A percentile compares a stretch with the other conserved stretches of the same genome.
These are phyloP conservation scores for Hippoglossus hippoglossus DNA, from an alignment of 2,797 vertebrate species.

Conservation along the genomic window DNA sequence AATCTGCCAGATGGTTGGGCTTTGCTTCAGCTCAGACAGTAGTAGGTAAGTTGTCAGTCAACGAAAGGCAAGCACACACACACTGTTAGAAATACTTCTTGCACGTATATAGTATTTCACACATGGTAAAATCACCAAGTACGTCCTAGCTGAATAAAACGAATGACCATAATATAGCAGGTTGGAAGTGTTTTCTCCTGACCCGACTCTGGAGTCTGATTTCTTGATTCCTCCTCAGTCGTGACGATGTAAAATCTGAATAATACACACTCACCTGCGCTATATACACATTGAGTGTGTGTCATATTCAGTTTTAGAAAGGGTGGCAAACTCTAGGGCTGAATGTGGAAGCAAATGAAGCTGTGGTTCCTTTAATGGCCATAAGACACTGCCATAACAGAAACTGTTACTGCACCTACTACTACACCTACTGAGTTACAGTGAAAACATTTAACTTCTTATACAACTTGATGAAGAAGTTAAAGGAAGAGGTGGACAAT, in stretches of 20 bases:
- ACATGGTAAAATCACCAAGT: neutral
- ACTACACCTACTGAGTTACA: neutral
- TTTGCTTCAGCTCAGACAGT: constrained; percentile 16
- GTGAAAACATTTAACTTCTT: too few species aligned
- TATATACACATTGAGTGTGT: too few species aligned
- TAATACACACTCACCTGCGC: too few species aligned
- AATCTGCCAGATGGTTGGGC: constrained; percentile 48
- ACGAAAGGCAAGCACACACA: neutral
- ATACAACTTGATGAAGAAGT: too few species aligned
- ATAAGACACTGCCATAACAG: neutral
- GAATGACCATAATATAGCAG: neutral
- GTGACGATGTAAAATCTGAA: too few species aligned
- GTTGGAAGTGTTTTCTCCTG: too few species aligned
- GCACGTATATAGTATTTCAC: neutral
- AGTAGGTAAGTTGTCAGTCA: constrained; percentile 25
- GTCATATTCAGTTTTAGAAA: too few species aligned
- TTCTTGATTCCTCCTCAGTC: too few species aligned
- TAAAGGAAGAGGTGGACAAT: too few species aligned
- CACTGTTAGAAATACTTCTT: constrained; percentile 1
- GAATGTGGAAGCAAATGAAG: neutral
- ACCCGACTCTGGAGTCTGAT: too few species aligned
- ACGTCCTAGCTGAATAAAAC: neutral
- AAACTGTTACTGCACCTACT: neutral
- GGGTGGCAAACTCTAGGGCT: neutral
- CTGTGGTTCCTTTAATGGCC: neutral